Percentiles rank a stretch among this genome's conserved stretches.
These are phyloP conservation scores for Philaethria dido DNA, from an alignment of 2,888 invertebrate species.

Conservation along the genomic window DNA sequence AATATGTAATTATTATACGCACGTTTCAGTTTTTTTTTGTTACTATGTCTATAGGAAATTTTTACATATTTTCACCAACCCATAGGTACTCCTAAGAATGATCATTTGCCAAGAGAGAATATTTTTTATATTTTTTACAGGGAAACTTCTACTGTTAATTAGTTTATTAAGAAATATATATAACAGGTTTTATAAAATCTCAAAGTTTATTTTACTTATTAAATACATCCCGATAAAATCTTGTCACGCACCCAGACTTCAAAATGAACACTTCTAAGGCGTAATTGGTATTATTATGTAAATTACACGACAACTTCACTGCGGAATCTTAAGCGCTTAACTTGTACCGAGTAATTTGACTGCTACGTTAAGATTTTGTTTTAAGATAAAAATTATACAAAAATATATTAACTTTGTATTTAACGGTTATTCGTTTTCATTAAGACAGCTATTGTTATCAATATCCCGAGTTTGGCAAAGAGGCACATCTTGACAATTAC, in stretches of 20 bases:
- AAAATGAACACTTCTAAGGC: slow-evolving; percentile 45
- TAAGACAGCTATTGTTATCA: background rate
- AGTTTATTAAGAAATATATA: background rate
- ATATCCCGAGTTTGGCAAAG: background rate
- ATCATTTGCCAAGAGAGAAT: too few species aligned
- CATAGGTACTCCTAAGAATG: too few species aligned
- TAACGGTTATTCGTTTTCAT: background rate
- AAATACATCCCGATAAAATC: slow-evolving; percentile 45
- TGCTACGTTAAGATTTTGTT: slow-evolving; percentile 36
- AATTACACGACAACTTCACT: slow-evolving; percentile 43
- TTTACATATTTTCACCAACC: too few species aligned
- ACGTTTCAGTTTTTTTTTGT: too few species aligned
- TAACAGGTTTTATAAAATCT: background rate
- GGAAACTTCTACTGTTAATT: too few species aligned
- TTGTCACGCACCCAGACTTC: slow-evolving; percentile 44
- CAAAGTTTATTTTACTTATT: slow-evolving; percentile 23
- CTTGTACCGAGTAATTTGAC: slow-evolving; percentile 38
- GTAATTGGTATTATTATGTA: slow-evolving; percentile 48
- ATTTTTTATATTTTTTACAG: too few species aligned
- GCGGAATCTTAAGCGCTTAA: slow-evolving; percentile 41
- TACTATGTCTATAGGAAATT: too few species aligned
- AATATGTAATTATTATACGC: too few species aligned
- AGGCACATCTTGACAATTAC: too few species aligned
- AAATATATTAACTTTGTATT: slow-evolving; percentile 5
- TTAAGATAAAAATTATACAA: slow-evolving; percentile 33